Evolutionary conservation across 1,140 invertebrate species (phyloP), one percentile per base, ranked within the genome.

Genomic region (Artemia franciscana): DNA sequence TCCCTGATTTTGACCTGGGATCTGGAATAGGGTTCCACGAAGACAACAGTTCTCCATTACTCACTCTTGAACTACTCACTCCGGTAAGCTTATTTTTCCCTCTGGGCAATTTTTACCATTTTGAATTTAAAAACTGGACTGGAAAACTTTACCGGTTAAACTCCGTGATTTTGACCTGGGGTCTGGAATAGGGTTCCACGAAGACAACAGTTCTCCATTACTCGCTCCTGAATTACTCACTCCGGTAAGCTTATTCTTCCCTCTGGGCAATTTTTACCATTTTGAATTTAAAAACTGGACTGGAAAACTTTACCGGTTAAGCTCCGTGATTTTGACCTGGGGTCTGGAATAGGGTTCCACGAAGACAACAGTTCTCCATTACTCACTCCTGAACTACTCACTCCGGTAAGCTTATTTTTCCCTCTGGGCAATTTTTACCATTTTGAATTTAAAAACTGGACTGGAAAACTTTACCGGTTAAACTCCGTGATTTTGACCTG

Each of bases 81-180:
- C 91, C 91, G 64, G 88, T 84, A 70, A 78, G 76, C 66, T 27
- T 59, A 9, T 58, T 30, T 21, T 0, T n/a, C n/a, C n/a, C n/a
- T n/a, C n/a, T n/a, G n/a, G n/a, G n/a, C n/a, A n/a, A n/a, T n/a
- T n/a, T n/a, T n/a, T n/a, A n/a, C n/a, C n/a, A n/a, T n/a, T n/a
- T n/a, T n/a, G n/a, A n/a, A n/a, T n/a, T n/a, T n/a, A n/a, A n/a
- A n/a, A n/a, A n/a, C n/a, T n/a, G n/a, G n/a, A n/a, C n/a, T n/a
- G n/a, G 70, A 81, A 85, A 66, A 76, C 97, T 57, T 90, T 84
- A 69, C 93, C 93, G 5, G 85, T 98, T 60, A 95, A 96, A 75
- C 85, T 98, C 64, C 97, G 94, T 78, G 94, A 98, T 79, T 93
- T 98, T 74, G 94, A 98, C 77, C 79, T 98, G 62, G 93, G 91